Conservation (phyloP, 2,113 vertebrate species). For the Erpornis zantholeuca region DNA sequence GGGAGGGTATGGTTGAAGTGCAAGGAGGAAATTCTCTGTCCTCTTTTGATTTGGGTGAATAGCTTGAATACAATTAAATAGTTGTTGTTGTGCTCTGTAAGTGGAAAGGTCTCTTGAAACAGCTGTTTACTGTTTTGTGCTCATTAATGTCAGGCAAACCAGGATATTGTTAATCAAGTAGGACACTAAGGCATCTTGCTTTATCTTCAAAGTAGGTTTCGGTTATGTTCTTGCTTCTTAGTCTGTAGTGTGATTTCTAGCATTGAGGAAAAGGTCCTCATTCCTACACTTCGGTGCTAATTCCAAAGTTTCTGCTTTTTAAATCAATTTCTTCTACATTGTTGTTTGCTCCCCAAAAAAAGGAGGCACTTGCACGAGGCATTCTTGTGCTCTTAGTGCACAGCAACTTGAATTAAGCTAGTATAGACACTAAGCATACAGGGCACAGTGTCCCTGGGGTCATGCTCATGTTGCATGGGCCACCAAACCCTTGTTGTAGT, state of each 20-base stretch:
- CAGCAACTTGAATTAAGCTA: not conserved
- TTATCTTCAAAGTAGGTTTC: not conserved
- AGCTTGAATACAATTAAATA: not conserved
- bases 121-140: not conserved
- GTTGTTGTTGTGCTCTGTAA: fast-evolving
- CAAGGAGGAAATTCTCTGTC: not conserved
- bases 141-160: not conserved
- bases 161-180: not conserved
- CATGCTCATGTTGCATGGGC: fast-evolving
- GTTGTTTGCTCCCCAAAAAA: not conserved
- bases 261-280: fast-evolving
- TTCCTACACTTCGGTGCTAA: not conserved
- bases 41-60: not conserved
- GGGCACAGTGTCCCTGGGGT: fast-evolving
- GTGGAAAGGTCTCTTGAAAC: not conserved
- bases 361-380: not conserved
- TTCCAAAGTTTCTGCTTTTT: fast-evolving
- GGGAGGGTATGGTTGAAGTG: fast-evolving
- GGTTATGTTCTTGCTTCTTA: not conserved
- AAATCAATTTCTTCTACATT: fast-evolving
- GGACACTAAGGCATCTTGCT: not conserved
- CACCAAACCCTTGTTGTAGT: not conserved
- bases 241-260: not conserved
- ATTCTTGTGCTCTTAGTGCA: not conserved
- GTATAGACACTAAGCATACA: fast-evolving